Conservation (phyloP, 2,113 vertebrate species). For the Brachyhypopomus gauderio region DNA sequence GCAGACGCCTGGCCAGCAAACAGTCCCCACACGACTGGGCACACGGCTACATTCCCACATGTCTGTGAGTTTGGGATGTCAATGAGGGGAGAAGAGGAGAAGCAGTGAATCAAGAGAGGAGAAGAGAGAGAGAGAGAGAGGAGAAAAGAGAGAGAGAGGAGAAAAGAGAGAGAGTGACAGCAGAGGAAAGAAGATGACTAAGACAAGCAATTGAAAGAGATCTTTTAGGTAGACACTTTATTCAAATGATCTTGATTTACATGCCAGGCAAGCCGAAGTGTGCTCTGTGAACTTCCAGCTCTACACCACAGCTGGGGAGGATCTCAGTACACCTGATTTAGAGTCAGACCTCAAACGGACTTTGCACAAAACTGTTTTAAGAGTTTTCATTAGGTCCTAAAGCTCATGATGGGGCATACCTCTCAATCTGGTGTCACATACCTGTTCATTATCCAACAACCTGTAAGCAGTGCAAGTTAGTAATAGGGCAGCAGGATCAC, state of each 20-base stretch:
- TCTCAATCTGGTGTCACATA: background rate
- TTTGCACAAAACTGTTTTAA: background rate
- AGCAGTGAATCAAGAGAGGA: no score
- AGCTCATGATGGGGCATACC: background rate
- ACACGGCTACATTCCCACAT: background rate
- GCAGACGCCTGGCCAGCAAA: background rate
- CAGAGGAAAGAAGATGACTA: background rate
- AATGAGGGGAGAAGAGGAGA: background rate
- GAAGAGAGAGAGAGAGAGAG: background rate
- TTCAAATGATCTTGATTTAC: background rate
- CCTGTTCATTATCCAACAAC: background rate
- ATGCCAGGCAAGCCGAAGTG: conserved; percentile 5
- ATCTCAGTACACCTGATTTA: conserved; percentile 10
- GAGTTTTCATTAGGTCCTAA: background rate
- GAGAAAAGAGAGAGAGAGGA: background rate
- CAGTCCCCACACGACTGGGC: conserved; percentile 23
- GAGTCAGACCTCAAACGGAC: background rate
- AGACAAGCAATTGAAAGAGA: background rate
- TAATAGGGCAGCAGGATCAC: no score
- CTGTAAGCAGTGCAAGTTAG: background rate
- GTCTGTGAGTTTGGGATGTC: background rate
- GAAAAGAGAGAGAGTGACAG: no score
- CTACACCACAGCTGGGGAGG: background rate
- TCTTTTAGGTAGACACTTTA: background rate
- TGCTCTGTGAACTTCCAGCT: conserved; percentile 9